Evolutionary conservation across 1,140 invertebrate species (phyloP).

Genomic region (Drosophila pseudoananassae): DNA sequence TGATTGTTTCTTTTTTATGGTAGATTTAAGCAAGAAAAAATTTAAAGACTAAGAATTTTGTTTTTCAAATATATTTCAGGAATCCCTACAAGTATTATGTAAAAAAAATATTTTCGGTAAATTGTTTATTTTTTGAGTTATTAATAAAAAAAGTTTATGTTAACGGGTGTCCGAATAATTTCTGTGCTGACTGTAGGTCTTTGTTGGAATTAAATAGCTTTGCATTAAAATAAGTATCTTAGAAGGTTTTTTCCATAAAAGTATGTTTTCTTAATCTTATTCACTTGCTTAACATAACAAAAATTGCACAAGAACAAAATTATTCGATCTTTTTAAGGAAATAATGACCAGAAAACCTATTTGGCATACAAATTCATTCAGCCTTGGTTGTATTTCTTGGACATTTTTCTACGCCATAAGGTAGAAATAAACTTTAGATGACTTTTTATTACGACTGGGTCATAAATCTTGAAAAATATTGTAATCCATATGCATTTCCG

Average conservation of each 20-base stretch:
- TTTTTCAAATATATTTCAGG: no score
- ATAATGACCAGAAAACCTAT: constrained; percentile 14
- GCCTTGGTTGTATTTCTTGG: constrained; percentile 3
- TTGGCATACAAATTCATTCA: constrained; percentile 31
- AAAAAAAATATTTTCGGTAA: no score
- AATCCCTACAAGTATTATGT: no score
- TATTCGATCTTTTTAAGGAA: constrained; percentile 16
- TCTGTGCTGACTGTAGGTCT: neutral
- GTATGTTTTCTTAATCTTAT: neutral
- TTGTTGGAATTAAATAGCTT: neutral
- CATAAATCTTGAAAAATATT: neutral
- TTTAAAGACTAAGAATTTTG: no score
- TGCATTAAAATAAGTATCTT: no score
- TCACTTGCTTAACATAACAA: neutral
- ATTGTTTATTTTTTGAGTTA: no score
- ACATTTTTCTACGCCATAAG: neutral
- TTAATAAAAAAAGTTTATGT: no score
- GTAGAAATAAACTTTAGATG: constrained; percentile 11
- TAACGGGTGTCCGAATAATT: no score
- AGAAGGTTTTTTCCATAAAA: neutral
- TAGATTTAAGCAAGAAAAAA: no score
- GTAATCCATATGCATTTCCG: constrained; percentile 1
- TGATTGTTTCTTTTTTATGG: no score
- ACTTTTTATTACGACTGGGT: neutral
- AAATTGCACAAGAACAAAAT: neutral